Evolutionary conservation across 2,888 invertebrate species (phyloP), one percentile per base, ranked within the genome.

Genomic region (Agelastica alni): DNA sequence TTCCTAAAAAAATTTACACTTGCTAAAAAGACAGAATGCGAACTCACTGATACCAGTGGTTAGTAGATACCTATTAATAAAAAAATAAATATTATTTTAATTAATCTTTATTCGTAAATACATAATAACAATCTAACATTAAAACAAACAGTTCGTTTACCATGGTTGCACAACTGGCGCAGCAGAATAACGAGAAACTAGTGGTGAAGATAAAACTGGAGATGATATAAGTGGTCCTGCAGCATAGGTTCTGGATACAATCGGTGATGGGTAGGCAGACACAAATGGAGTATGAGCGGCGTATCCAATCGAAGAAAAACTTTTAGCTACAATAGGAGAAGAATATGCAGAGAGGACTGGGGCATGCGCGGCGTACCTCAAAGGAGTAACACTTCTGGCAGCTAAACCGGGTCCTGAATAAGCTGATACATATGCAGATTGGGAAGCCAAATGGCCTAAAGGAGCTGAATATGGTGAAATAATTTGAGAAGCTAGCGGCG

Each of bases 171-270:
- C 34, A 5, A 28, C 13, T 9, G 51, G 52, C 5, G 41, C 47
- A 17, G 54, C 42, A 45, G 58, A 49, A 44, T 49, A 49, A n/a
- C 44, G 36, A 54, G 85, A 83, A 18, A 84, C 84, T 48, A 81
- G 80, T 62, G 84, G 81, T 28, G 44, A 36, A n/a, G n/a, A n/a
- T n/a, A n/a, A n/a, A n/a, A n/a, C n/a, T n/a, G n/a, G n/a, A n/a
- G n/a, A n/a, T n/a, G n/a, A n/a, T n/a, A n/a, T n/a, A n/a, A n/a
- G n/a, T 16, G 13, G 9, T 3, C 42, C n/a, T 30, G 61, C 62
- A 41, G 55, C 55, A 45, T 62, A 26, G 12, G 79, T 56, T 9
- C 2, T 22, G 1, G 22, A 5, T 7, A 22, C 22, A 7, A 22
- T 9, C 9, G 22, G 22, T 22, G 22, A 1, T 43, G 63, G 60